Evolutionary conservation across 2,888 invertebrate species (phyloP).

Genomic region (Synergus japonicus): DNA sequence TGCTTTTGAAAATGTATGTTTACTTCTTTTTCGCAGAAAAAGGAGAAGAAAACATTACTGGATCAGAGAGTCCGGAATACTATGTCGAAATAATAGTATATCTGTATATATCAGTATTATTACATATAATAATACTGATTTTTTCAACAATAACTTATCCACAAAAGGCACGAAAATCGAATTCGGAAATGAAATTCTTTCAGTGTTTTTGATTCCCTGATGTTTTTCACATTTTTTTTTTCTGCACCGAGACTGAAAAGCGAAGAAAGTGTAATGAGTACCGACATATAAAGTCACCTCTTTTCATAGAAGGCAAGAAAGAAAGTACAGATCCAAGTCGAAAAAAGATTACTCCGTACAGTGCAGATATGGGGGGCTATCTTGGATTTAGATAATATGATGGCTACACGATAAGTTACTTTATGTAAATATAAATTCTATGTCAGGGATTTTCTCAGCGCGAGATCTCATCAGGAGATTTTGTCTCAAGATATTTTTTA

Average conservation of each 20-base stretch:
- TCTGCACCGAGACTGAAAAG: too few relatives aligned
- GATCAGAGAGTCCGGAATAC: too few relatives aligned
- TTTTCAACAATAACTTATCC: too few relatives aligned
- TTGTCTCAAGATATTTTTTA: not conserved
- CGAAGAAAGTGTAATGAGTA: not conserved
- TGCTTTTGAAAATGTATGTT: not conserved
- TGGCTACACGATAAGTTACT: not conserved
- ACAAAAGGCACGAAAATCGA: not conserved
- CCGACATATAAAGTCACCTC: not conserved
- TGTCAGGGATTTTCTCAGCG: not conserved
- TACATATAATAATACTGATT: too few relatives aligned
- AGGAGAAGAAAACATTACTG: not conserved
- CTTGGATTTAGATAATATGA: conserved; percentile 5
- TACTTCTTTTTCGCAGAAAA: not conserved
- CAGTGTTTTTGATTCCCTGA: not conserved
- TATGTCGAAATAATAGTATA: too few relatives aligned
- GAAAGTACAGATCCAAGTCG: not conserved
- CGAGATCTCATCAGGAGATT: not conserved
- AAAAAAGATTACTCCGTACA: not conserved
- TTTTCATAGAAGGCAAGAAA: not conserved
- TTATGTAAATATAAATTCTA: not conserved
- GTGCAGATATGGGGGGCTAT: not conserved
- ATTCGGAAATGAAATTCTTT: not conserved
- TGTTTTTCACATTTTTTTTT: not conserved
- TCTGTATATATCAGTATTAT: too few relatives aligned